Conservation (phyloP, 2,797 vertebrate species). For the Cyclura pinguis region DNA sequence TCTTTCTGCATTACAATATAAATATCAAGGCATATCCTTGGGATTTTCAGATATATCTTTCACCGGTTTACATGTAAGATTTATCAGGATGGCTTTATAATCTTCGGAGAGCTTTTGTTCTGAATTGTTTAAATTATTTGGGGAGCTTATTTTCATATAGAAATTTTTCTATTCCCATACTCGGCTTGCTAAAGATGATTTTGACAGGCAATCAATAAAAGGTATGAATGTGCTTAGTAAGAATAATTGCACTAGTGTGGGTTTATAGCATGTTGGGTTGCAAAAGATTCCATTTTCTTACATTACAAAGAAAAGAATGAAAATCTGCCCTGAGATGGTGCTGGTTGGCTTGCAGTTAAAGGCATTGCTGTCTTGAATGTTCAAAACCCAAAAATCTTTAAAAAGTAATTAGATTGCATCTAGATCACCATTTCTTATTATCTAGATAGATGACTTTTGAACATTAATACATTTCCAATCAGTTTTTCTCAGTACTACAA, state of each 20-base stretch:
- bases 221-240: slow-evolving; percentile 30
- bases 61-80: slow-evolving; percentile 10
- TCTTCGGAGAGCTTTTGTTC: slow-evolving; percentile 31
- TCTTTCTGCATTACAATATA: slow-evolving; percentile 21
- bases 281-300: slow-evolving; percentile 2
- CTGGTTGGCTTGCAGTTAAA: slow-evolving; percentile 3
- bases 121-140: slow-evolving; percentile 40
- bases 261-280: slow-evolving; percentile 27
- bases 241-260: slow-evolving; percentile 25
- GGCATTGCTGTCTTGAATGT: slow-evolving; percentile 26
- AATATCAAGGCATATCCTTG: slow-evolving; percentile 19
- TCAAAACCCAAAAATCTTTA: slow-evolving; percentile 30
- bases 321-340: background rate
- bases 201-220: slow-evolving; percentile 50
- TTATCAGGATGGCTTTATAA: slow-evolving; percentile 33
- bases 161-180: slow-evolving; percentile 2
- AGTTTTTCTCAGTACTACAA: slow-evolving; percentile 11
- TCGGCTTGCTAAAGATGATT: slow-evolving; percentile 12
- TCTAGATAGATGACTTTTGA: slow-evolving; percentile 38
- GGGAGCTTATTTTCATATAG: slow-evolving; percentile 38
- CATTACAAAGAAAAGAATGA: slow-evolving; percentile 8
- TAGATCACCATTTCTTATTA: slow-evolving; percentile 38
- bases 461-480: slow-evolving; percentile 16
- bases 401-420: slow-evolving; percentile 17
- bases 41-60: slow-evolving; percentile 24